Evolutionary conservation across 2,113 vertebrate species (phyloP).

Genomic region (Chloropsis cyanopogon): DNA sequence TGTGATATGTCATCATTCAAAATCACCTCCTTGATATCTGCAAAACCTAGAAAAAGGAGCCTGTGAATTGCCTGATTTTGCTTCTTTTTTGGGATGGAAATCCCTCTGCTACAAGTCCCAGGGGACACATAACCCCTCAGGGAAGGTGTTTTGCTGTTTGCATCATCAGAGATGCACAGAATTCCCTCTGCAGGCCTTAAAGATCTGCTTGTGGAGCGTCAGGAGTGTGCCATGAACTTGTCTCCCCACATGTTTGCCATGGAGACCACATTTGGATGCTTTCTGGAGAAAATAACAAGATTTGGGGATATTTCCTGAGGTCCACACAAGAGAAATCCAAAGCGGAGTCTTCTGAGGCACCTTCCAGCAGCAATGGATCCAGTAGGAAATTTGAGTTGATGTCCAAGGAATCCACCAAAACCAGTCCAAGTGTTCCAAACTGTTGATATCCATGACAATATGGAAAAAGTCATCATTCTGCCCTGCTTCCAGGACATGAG

Average conservation of each 20-base stretch:
- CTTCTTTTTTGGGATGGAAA: neutral
- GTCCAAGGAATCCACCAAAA: neutral
- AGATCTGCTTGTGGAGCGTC: neutral
- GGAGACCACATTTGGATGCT: neutral
- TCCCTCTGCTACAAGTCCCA: neutral
- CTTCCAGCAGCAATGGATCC: neutral
- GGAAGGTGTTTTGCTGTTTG: neutral
- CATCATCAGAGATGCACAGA: neutral
- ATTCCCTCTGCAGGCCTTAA: neutral
- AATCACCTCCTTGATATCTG: neutral
- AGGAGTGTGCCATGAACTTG: neutral
- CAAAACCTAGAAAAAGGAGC: neutral
- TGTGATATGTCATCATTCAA: accelerated
- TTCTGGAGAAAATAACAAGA: neutral
- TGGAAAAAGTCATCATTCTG: neutral
- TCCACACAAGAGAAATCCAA: neutral
- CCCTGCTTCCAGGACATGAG: neutral
- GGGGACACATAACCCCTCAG: accelerated
- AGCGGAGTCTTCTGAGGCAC: neutral
- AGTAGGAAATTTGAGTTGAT: neutral
- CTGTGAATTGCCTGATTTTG: neutral
- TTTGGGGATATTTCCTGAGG: neutral
- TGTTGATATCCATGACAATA: neutral
- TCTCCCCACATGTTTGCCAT: neutral
- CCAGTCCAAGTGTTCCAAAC: neutral